Evolutionary conservation across 2,113 vertebrate species (phyloP), one percentile per base, ranked within the genome.

Genomic region (Albula glossodonta): DNA sequence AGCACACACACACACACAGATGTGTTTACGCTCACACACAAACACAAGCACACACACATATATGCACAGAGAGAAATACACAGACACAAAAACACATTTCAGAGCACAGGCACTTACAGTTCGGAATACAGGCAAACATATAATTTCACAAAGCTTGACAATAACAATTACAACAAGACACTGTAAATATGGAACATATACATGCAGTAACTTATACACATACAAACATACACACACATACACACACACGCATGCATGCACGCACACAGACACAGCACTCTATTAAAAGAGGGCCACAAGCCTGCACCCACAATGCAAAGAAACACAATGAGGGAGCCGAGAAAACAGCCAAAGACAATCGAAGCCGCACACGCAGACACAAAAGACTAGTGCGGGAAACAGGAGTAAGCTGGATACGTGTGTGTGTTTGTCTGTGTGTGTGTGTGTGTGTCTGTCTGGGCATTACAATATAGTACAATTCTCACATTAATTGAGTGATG

Each of bases 401-500:
- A 19, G 57, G 19, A 41, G 8, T 10, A 31, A 10, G 51, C 79
- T 25, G 49, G 2, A 51, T 6, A 3, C 10, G 49, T 60, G 41
- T 11, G 52, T 15, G 82, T 82, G 81, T 82, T 2, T 31, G 83
- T 83, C 13, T 74, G 81, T 60, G 25, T 66, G 83, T 83, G 41
- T 25, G 60, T 83, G 17, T 51, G 25, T 31, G 70, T 7, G 70
- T 74, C 22, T 10, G n/a, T 31, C 70, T 74, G 8, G 70, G n/a
- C 70, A 74, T 74, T 74, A 74, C 70, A 74, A 87, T 41, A 63
- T 78, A 19, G 22, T 31, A 77, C 19, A 11, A 63, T 48, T 41
- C 51, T 77, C 66, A 52, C 86, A 51, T 63, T 87, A 77, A 84
- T 56, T 56, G 81, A 57, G 60, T 82, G 78, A 89, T 86, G 74